phyloP scores from a whole-genome alignment of 2,888 invertebrate species.

The Orchesella flavescens region DNA sequence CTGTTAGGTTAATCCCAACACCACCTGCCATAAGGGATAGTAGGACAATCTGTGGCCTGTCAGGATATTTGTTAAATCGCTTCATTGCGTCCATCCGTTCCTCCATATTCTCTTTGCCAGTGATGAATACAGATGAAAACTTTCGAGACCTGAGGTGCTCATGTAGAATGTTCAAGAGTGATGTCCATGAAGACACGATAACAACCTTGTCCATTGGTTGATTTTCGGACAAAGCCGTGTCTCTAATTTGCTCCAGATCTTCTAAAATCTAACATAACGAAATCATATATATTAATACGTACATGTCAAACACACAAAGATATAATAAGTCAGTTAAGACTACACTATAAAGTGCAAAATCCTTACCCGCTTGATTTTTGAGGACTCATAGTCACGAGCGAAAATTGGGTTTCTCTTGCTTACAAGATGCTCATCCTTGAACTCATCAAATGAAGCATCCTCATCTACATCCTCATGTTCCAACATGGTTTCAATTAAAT shows the following conservation, averaged over 20 bases:
- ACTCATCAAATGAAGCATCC: slow-evolving; percentile 74
- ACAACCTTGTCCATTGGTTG: slow-evolving; percentile 81
- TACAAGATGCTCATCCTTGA: slow-evolving; percentile 50
- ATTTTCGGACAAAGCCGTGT: slow-evolving; percentile 78
- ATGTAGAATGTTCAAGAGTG: slow-evolving; percentile 84
- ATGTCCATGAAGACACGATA: slow-evolving; percentile 95
- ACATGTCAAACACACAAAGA: too few species aligned
- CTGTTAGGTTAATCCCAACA: slow-evolving; percentile 94
- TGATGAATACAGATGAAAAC: slow-evolving; percentile 81
- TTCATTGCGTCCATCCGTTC: slow-evolving; percentile 63
- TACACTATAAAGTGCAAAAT: too few species aligned
- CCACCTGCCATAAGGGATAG: slow-evolving; percentile 95
- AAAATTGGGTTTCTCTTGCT: slow-evolving; percentile 67
- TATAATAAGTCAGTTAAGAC: neutral
- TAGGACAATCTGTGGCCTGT: slow-evolving; percentile 78
- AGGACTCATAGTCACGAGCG: slow-evolving; percentile 54
- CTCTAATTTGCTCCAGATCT: slow-evolving; percentile 75
- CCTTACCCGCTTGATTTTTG: slow-evolving; percentile 66
- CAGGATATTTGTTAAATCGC: slow-evolving; percentile 61
- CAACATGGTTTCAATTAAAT: slow-evolving; percentile 81
- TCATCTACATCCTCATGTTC: slow-evolving; percentile 76
- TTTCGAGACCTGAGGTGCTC: slow-evolving; percentile 78
- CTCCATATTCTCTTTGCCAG: slow-evolving; percentile 77
- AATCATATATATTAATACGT: too few species aligned
- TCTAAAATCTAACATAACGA: slow-evolving; percentile 44